Evolutionary conservation across 1,140 invertebrate genomes (phyloP).

Genomic region (Lordiphosa mommai): DNA sequence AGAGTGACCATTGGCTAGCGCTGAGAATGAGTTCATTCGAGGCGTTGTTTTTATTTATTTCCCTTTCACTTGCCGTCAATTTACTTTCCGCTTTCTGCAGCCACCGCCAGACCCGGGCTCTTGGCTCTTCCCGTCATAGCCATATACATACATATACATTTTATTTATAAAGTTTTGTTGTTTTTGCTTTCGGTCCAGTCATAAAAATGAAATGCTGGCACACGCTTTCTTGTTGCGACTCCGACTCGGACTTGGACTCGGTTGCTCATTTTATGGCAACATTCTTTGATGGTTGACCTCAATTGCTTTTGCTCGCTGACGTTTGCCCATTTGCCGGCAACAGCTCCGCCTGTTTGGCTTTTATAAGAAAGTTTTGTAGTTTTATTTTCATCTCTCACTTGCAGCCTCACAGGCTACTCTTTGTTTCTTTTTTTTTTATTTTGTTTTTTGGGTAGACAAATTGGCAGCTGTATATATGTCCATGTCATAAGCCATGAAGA

Average conservation of each 20-base stretch:
- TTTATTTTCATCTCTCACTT: conserved; percentile 51
- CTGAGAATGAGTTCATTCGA: conserved; percentile 46
- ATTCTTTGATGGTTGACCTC: conserved; percentile 75
- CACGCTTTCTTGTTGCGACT: conserved; percentile 52
- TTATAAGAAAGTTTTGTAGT: conserved; percentile 61
- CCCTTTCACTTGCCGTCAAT: conserved; percentile 75
- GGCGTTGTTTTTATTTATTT: conserved; percentile 43
- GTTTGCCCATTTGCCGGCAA: conserved; percentile 49
- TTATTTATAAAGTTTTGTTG: conserved; percentile 33
- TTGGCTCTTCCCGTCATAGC: too few relatives aligned
- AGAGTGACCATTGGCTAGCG: conserved; percentile 22
- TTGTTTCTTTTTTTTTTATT: conserved; percentile 14
- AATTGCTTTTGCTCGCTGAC: conserved; percentile 73
- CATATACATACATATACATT: conserved; percentile 29
- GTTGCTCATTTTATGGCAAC: conserved; percentile 77
- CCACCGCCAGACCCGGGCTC: conserved; percentile 14
- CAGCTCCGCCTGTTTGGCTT: conserved; percentile 13
- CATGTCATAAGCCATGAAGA: conserved; percentile 13
- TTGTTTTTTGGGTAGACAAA: conserved; percentile 50
- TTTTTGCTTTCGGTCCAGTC: conserved; percentile 45
- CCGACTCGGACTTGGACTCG: conserved; percentile 14
- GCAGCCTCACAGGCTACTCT: conserved; percentile 31
- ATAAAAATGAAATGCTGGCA: conserved; percentile 73
- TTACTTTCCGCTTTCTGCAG: conserved; percentile 76
- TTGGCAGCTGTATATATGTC: conserved; percentile 57